Evolutionary conservation across 2,888 invertebrate species (phyloP).

Genomic region (Cetonia aurata): DNA sequence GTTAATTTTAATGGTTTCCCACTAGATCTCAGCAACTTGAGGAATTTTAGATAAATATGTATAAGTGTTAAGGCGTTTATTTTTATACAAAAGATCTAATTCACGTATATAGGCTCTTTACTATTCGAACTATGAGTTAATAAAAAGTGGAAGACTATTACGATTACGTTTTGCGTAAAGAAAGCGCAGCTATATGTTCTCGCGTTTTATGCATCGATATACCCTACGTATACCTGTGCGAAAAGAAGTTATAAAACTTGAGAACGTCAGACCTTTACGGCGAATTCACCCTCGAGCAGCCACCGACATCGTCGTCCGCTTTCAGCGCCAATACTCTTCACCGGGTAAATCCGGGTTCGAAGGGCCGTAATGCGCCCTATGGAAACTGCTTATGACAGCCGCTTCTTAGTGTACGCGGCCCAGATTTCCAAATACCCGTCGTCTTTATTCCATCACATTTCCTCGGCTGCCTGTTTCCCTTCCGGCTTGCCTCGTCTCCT

Average conservation of each 20-base stretch:
- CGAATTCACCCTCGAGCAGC: conserved; percentile 18
- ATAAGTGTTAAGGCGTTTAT: too few relatives aligned
- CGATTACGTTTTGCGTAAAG: too few relatives aligned
- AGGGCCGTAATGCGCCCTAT: conserved; percentile 32
- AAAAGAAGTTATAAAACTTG: conserved; percentile 33
- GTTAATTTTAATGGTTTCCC: too few relatives aligned
- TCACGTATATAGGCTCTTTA: too few relatives aligned
- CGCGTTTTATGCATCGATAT: too few relatives aligned
- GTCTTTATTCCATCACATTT: conserved; percentile 35
- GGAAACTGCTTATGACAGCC: conserved; percentile 45
- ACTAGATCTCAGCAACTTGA: too few relatives aligned
- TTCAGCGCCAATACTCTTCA: conserved; percentile 33
- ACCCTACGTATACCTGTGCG: too few relatives aligned
- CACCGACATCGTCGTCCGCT: conserved; percentile 9
- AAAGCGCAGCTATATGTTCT: too few relatives aligned
- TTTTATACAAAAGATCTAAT: too few relatives aligned
- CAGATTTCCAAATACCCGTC: conserved; percentile 38
- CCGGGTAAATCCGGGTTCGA: conserved; percentile 31
- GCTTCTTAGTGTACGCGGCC: conserved; percentile 35
- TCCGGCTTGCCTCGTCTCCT: neutral
- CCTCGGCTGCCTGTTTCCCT: neutral
- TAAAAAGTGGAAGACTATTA: too few relatives aligned
- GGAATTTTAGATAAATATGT: too few relatives aligned
- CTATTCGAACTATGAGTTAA: too few relatives aligned
- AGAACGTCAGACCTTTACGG: conserved; percentile 29